These are phyloP conservation scores for Rhopalosiphum padi DNA, from an alignment of 1,140 invertebrate genomes.

Conservation along the genomic window DNA sequence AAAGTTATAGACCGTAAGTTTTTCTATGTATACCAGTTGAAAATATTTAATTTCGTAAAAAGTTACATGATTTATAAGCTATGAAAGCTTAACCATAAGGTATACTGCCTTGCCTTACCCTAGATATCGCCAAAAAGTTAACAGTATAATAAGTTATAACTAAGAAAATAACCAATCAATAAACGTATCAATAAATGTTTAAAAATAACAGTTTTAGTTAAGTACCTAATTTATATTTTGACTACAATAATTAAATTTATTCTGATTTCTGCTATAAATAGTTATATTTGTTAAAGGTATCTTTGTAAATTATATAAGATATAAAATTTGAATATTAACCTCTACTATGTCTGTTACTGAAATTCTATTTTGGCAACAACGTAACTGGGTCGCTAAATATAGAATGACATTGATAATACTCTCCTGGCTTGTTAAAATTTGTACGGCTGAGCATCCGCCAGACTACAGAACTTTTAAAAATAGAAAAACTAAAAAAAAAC, in stretches of 20 bases:
- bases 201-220: not conserved
- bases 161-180: not conserved
- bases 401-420: conserved; percentile 54
- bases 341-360: conserved; percentile 22
- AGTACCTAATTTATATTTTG: not conserved
- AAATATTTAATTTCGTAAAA: too few species aligned
- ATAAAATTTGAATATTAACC: not conserved
- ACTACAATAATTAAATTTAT: not conserved
- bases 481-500: conserved; percentile 49
- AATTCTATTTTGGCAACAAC: conserved; percentile 42
- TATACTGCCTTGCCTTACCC: too few species aligned
- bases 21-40: too few species aligned
- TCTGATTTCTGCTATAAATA: not conserved
- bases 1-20: too few species aligned
- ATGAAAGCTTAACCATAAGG: too few species aligned
- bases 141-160: not conserved
- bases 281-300: not conserved
- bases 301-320: not conserved
- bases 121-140: not conserved
- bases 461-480: conserved; percentile 43
- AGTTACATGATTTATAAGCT: too few species aligned
- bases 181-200: not conserved
- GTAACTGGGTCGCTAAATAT: conserved; percentile 42
- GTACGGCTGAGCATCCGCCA: not conserved
- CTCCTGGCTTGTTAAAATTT: not conserved